Conservation (phyloP, 2,113 vertebrate species). For the Glareola pratincola region DNA sequence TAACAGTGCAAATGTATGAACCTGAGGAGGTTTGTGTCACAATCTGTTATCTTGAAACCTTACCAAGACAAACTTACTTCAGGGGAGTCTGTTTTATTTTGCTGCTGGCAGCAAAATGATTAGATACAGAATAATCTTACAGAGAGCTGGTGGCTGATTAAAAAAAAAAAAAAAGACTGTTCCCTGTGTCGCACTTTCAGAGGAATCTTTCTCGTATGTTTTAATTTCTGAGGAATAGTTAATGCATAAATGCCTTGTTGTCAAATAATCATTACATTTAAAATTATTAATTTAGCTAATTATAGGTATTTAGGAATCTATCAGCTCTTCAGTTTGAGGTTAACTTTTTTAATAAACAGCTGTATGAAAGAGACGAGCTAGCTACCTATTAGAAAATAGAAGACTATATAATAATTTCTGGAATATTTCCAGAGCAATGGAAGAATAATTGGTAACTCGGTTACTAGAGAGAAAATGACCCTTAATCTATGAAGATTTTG, state of each 20-base stretch:
- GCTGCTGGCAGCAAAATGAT: constrained; percentile 5
- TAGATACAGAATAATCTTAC: constrained; percentile 5
- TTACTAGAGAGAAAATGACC: not conserved
- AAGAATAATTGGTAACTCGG: not conserved
- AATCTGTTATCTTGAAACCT: constrained; percentile 51
- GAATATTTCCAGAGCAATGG: not conserved
- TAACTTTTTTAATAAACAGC: not conserved
- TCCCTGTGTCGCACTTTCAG: not conserved
- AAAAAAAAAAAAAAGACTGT: not conserved
- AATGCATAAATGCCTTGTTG: not conserved
- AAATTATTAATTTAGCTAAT: not conserved
- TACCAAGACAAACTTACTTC: constrained; percentile 47
- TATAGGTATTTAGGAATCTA: not conserved
- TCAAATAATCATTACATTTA: not conserved
- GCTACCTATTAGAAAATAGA: not conserved
- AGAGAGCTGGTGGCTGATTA: not conserved
- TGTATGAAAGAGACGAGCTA: not conserved
- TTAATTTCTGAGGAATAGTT: not conserved
- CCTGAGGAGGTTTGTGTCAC: constrained; percentile 38
- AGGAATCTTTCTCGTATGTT: not conserved
- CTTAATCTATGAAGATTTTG: not conserved
- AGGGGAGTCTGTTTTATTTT: constrained; percentile 21
- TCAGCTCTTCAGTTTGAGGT: not conserved
- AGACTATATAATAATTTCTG: not conserved
- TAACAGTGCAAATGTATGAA: constrained; percentile 1